phyloP scores from a whole-genome alignment of 2,888 invertebrate genomes.

The Torymus aiolomorphi region DNA sequence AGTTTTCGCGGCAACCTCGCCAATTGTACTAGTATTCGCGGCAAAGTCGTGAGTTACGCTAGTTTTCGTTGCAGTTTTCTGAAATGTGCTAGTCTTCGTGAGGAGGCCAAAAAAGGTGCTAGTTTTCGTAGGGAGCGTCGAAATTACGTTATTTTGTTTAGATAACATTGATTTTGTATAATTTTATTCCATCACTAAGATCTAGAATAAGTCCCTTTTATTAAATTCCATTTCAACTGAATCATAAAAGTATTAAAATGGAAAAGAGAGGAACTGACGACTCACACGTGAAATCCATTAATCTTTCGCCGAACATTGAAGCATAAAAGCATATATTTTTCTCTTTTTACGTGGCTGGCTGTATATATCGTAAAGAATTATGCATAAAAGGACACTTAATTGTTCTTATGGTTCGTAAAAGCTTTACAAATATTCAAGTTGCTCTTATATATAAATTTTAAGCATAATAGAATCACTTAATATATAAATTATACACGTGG shows the following conservation, averaged over 20 bases:
- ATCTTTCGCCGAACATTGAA: slow-evolving; percentile 43
- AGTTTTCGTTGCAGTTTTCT: no score
- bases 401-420: slow-evolving; percentile 3
- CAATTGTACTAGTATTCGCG: no score
- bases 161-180: background rate
- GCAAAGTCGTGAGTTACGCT: no score
- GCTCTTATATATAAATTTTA: no score
- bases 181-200: slow-evolving; percentile 1
- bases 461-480: no score
- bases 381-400: slow-evolving; percentile 25
- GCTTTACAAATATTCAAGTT: no score
- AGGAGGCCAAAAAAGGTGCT: no score
- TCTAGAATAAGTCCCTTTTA: background rate
- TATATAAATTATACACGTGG: no score
- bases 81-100: no score
- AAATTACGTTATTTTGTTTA: no score
- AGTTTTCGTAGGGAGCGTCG: no score
- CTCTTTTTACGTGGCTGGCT: slow-evolving; percentile 27
- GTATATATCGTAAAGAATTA: slow-evolving; percentile 30
- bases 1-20: no score
- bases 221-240: slow-evolving; percentile 6
- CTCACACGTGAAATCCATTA: slow-evolving; percentile 43
- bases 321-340: slow-evolving; percentile 43
- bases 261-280: slow-evolving; percentile 26
- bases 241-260: slow-evolving; percentile 36